Percentiles rank a stretch among this genome's conserved stretches.
These are phyloP conservation scores for Ypsolopha sequella DNA, from an alignment of 2,888 invertebrate species.

Conservation along the genomic window DNA sequence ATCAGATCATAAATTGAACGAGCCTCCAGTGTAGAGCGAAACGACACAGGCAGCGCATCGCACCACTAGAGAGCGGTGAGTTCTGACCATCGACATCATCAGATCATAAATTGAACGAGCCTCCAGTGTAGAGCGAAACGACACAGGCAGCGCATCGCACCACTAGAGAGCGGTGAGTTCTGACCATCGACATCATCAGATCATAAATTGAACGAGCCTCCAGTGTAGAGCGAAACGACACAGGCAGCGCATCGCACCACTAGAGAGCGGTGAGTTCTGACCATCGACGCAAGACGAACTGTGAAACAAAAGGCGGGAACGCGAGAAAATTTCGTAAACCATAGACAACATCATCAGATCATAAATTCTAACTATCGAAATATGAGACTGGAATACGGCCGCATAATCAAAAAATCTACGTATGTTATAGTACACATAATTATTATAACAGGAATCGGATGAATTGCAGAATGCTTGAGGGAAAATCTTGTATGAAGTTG, in stretches of 20 bases:
- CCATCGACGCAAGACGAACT: slow-evolving; percentile 3
- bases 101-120: slow-evolving; percentile 53
- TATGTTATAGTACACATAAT: no score
- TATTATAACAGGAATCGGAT: no score
- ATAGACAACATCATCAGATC: background rate
- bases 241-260: slow-evolving; percentile 47
- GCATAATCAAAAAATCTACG: no score
- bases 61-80: slow-evolving; percentile 64
- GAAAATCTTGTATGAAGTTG: no score
- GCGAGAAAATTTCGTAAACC: background rate
- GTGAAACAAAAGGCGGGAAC: slow-evolving; percentile 15
- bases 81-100: slow-evolving; percentile 4
- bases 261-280: slow-evolving; percentile 55
- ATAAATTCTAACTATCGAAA: no score
- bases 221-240: slow-evolving; percentile 34
- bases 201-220: slow-evolving; percentile 53
- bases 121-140: slow-evolving; percentile 29
- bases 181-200: background rate
- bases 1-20: slow-evolving; percentile 43
- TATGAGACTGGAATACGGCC: no score
- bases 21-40: slow-evolving; percentile 38
- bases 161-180: slow-evolving; percentile 61
- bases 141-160: slow-evolving; percentile 46
- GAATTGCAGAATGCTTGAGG: no score
- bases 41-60: slow-evolving; percentile 41